A percentile compares a stretch with the other conserved stretches of the same genome.
phyloP scores from a whole-genome alignment of 2,888 invertebrate species.

The Agrochola circellaris region DNA sequence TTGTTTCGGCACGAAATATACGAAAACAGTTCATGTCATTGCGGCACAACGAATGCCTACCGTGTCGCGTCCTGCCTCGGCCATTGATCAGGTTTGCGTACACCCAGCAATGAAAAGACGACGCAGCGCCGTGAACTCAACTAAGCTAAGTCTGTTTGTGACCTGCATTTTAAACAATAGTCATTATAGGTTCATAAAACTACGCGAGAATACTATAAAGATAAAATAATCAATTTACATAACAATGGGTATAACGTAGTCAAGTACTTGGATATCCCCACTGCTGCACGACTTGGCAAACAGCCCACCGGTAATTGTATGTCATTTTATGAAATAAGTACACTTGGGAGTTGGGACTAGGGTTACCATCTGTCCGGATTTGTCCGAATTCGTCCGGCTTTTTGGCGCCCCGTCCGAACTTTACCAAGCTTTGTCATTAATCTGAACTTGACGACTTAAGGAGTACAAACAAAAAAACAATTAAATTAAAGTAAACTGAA shows the following conservation, averaged over 20 bases:
- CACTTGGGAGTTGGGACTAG: neutral
- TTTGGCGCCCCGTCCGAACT: neutral
- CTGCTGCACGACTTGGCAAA: neutral
- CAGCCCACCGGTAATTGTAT: neutral
- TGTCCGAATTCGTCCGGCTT: no score
- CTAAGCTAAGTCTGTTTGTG: neutral
- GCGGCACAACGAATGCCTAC: neutral
- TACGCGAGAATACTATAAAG: neutral
- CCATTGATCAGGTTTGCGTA: neutral
- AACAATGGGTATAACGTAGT: neutral
- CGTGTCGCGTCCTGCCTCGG: neutral
- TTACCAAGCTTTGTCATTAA: neutral
- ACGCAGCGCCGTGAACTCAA: no score
- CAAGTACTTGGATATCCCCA: neutral
- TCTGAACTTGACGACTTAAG: neutral
- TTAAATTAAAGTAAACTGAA: neutral
- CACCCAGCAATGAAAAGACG: no score
- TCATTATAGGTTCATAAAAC: neutral
- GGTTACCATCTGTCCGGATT: neutral
- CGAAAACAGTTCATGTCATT: no score
- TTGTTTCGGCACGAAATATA: neutral
- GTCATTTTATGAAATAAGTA: conserved; percentile 10
- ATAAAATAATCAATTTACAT: neutral
- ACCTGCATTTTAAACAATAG: neutral
- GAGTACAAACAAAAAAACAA: neutral